Evolutionary conservation across 2,113 vertebrate species (phyloP), one percentile per base, ranked within the genome.

Genomic region (Nothoprocta pentlandii): DNA sequence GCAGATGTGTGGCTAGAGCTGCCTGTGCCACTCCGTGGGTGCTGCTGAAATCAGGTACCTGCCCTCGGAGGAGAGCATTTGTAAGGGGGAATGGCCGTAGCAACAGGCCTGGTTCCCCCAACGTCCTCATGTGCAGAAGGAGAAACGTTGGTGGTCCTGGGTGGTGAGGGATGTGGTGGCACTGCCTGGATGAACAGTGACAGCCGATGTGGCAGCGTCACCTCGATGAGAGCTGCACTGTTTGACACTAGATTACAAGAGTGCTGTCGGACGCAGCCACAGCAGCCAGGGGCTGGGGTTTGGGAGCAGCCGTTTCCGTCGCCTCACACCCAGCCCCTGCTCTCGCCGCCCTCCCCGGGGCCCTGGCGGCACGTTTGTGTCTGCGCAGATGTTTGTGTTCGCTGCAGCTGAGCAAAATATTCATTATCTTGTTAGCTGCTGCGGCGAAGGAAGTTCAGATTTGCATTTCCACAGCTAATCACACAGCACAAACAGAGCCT

Each of bases 361-460:
- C 88, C 95, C 66, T 34, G 28, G 92, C 95, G 95, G 93, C 25
- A 20, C 81, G 28, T 78, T 85, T 64, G 85, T 97, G 96, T 92
- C 96, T 96, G 97, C 17, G 53, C 98, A 98, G 97, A 98, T 98
- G 98, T 98, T 98, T 98, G 97, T 97, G 67, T 98, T 98, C 97
- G 97, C 94, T 92, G 91, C 96, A 97, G 97, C 94, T 96, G 97
- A 97, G 97, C 97, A 98, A 98, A 98, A 98, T 97, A 98, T 92
- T 98, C 98, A 98, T 98, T 98, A 98, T 98, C 98, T 94, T 94
- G 97, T 98, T 98, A 98, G 97, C 95, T 96, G 97, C 89, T 19
- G 95, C 28, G 6, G 93, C 11, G 80, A 96, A 97, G 96, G 96
- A 97, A 92, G 96, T 26, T 80, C 44, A 2, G 90, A 98, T 98